Evolutionary conservation across 2,797 vertebrate species (phyloP), one percentile per base, ranked within the genome.

Genomic region (Okamejei kenojei): DNA sequence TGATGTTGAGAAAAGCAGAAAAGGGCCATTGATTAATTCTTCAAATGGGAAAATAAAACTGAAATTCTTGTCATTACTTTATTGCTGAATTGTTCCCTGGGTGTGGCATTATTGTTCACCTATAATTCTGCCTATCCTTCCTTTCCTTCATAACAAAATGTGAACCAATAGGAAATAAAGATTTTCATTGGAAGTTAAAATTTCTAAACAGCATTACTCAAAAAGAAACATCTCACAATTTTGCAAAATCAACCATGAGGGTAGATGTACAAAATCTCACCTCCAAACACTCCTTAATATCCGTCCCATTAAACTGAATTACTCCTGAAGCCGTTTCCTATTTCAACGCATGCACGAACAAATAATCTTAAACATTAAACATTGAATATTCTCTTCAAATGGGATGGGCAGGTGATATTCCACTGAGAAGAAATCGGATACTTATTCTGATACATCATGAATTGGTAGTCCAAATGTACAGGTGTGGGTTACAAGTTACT

Each of bases 241-340:
- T n/a, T 68, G 63, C 17, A 29, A 1, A 63, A 32, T 68, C 61
- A 68, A 9, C 0, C 61, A 65, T 21, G 17, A 17, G 17, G 7
- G 21, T 29, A 65, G n/a, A 32, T 15, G 29, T 65, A 32, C 65
- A 21, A 38, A 74, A 91, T 38, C 58, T 94, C 93, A 82, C 61
- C 94, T 94, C 91, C 84, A 94, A 94, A 93, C 23, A 93, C 15
- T 94, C 93, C 78, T 65, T 94, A 78, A 93, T 8, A 88, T 94
- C 77, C 88, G 23, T 15, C 54, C 93, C 68, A 58, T 77, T 21
- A 93, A 94, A 95, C 88, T 58, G 71, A 86, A 84, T 86, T 17
- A 11, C 29, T 29, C 26, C 54, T 11, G n/a, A 63, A 15, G 82
- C 58, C 32, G 63, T 65, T 88, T 88, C n/a, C 84, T 63, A 63